Percentiles rank a stretch among this genome's conserved stretches.
These are phyloP conservation scores for Bubo bubo DNA, from an alignment of 2,113 vertebrate species.

Conservation along the genomic window DNA sequence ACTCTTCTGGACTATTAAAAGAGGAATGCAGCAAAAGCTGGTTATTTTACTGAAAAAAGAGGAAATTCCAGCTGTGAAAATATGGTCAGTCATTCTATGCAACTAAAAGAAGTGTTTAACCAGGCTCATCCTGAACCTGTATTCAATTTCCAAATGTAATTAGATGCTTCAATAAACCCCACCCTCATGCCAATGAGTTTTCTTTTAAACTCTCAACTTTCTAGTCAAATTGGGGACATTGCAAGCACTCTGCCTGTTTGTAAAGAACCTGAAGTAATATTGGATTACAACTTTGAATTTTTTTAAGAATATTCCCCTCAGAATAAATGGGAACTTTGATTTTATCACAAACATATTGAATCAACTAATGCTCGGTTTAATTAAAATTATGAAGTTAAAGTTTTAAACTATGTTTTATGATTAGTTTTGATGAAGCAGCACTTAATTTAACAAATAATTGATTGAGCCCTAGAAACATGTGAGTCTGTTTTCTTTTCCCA, in stretches of 20 bases:
- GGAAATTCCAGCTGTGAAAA: conserved; percentile 72
- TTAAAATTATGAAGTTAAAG: conserved; percentile 46
- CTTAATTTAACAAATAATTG: conserved; percentile 8
- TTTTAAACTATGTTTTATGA: conserved; percentile 24
- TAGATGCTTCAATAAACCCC: conserved; percentile 77
- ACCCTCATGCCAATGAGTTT: conserved; percentile 71
- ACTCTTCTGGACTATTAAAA: background rate
- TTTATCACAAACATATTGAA: conserved; percentile 46
- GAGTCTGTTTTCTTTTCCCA: conserved; percentile 36
- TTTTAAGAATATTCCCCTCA: conserved; percentile 45
- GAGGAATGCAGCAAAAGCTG: conserved; percentile 44
- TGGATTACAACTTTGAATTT: conserved; percentile 71
- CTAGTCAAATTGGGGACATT: conserved; percentile 58
- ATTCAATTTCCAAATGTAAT: conserved; percentile 76
- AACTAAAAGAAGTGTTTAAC: conserved; percentile 71
- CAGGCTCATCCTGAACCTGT: conserved; percentile 70
- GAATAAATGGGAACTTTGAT: conserved; percentile 6
- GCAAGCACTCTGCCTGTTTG: conserved; percentile 65
- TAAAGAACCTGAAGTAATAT: conserved; percentile 68
- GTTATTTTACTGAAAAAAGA: conserved; percentile 35
- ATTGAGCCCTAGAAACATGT: conserved; percentile 26
- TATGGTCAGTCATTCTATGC: conserved; percentile 71
- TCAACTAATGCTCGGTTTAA: conserved; percentile 54
- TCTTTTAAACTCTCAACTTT: conserved; percentile 72
- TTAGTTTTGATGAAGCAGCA: background rate